phyloP scores from a whole-genome alignment of 2,113 vertebrate genomes.

The Propithecus coquereli region DNA sequence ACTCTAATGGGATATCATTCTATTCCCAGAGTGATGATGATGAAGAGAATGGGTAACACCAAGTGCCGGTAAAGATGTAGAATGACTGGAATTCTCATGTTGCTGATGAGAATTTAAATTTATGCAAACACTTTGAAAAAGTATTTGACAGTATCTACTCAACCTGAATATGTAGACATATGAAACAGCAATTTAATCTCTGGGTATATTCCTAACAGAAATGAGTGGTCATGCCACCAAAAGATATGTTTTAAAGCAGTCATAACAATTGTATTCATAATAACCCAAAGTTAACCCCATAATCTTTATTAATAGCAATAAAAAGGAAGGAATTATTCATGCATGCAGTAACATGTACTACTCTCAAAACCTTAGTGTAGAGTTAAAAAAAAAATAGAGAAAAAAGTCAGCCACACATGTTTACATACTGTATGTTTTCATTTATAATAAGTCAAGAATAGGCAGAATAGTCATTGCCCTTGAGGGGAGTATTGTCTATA shows the following conservation, averaged over 20 bases:
- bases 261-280: not conserved
- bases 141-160: not conserved
- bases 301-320: not conserved
- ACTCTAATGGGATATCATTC: not conserved
- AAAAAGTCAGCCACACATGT: not conserved
- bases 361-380: not conserved
- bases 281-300: not conserved
- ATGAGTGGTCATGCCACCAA: not conserved
- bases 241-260: not conserved
- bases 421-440: not conserved
- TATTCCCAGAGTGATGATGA: fast-evolving
- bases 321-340: not conserved
- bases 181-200: not conserved
- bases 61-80: not conserved
- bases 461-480: not conserved
- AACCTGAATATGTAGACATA: not conserved
- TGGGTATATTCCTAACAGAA: not conserved
- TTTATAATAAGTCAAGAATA: not conserved
- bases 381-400: not conserved
- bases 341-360: not conserved
- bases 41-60: not conserved
- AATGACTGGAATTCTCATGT: not conserved
- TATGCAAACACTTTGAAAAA: not conserved
- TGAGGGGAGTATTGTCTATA: not conserved
- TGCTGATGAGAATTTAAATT: not conserved